phyloP scores from a whole-genome alignment of 2,797 vertebrate species.

The Morelia viridis region DNA sequence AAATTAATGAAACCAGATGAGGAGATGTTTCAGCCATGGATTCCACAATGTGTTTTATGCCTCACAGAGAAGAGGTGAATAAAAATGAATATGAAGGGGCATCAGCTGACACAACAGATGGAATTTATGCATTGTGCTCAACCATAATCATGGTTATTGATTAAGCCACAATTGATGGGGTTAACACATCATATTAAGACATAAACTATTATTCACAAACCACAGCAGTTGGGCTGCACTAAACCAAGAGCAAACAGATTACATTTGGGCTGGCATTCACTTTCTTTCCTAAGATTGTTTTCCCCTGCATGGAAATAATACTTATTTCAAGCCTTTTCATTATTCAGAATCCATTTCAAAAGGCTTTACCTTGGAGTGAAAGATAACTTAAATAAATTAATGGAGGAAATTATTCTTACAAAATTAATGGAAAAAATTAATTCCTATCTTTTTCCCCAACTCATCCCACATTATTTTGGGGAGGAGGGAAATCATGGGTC shows the following conservation, averaged over 20 bases:
- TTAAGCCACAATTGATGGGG: background rate
- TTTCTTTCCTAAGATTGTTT: background rate
- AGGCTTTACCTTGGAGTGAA: background rate
- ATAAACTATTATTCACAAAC: background rate
- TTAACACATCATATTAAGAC: background rate
- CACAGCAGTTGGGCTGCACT: background rate
- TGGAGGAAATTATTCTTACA: background rate
- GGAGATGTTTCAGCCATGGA: background rate
- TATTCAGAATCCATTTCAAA: background rate
- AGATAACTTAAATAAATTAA: background rate
- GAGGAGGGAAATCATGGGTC: background rate
- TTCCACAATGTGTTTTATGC: background rate
- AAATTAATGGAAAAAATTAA: background rate
- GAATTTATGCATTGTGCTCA: background rate
- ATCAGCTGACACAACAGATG: background rate
- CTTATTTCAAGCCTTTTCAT: background rate
- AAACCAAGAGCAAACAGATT: background rate
- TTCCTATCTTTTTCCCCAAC: background rate
- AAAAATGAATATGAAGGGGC: background rate
- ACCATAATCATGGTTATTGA: background rate
- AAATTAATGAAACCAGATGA: background rate
- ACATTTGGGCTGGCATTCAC: background rate
- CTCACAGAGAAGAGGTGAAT: background rate
- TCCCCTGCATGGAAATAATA: background rate
- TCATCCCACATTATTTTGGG: background rate